phyloP scores from a whole-genome alignment of 2,797 vertebrate genomes.

The Characodon lateralis region DNA sequence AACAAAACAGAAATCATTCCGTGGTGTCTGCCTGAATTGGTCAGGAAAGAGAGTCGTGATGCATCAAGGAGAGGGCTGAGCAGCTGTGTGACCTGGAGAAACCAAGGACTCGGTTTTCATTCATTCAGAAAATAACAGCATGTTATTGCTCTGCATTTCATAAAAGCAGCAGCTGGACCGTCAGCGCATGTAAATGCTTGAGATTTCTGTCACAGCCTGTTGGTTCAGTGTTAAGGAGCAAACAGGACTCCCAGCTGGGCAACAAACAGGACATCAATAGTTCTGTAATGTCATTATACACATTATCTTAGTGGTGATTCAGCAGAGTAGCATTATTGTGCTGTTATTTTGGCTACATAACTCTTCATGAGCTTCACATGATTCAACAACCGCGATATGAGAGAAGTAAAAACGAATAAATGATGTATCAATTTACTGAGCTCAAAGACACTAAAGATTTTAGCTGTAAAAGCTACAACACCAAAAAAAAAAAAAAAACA shows the following conservation, averaged over 20 bases:
- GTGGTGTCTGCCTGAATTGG: not conserved
- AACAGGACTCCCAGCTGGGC: not conserved
- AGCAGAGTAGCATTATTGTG: not conserved
- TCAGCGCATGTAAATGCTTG: not conserved
- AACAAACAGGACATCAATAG: not conserved
- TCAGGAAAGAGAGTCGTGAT: not conserved
- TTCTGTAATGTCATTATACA: not conserved
- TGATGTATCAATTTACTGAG: not conserved
- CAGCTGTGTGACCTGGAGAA: not conserved
- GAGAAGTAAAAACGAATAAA: not conserved
- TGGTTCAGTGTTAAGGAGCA: not conserved
- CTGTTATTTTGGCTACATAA: not conserved
- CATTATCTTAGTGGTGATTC: not conserved
- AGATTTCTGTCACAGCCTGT: not conserved
- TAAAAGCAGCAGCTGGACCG: not conserved
- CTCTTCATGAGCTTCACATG: not conserved
- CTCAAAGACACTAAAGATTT: not conserved
- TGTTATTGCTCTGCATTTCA: not conserved
- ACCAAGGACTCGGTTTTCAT: not conserved
- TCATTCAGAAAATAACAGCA: not conserved
- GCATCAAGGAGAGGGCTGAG: not conserved
- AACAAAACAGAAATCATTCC: no score
- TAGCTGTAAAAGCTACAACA: not conserved
- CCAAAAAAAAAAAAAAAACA: not conserved
- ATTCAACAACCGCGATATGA: not conserved